Conservation (phyloP, 2,888 invertebrate species). For the Chaetogeoica ovagalla region DNA sequence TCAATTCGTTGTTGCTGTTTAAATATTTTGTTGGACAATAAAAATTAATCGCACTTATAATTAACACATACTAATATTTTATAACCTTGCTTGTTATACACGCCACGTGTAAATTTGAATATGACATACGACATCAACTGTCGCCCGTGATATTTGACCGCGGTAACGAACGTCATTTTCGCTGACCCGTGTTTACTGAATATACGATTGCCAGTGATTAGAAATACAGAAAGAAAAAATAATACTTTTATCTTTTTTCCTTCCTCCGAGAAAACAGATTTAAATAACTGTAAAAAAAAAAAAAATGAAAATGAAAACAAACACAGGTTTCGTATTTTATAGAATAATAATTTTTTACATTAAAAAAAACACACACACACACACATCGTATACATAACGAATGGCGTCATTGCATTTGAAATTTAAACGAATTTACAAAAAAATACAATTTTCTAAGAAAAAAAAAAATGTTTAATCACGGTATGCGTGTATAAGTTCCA, state of each 20-base stretch:
- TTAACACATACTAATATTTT: neutral
- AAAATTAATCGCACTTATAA: neutral
- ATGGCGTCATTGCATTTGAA: too few species aligned
- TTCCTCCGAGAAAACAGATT: neutral
- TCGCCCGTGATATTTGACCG: too few species aligned
- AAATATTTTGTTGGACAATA: neutral
- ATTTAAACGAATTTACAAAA: too few species aligned
- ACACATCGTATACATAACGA: too few species aligned
- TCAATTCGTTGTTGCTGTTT: neutral
- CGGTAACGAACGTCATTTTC: neutral
- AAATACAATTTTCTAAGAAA: too few species aligned
- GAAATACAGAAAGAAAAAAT: neutral
- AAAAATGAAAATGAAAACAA: too few species aligned
- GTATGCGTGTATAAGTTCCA: too few species aligned
- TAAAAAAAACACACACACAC: too few species aligned
- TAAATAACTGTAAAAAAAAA: too few species aligned
- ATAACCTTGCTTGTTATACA: neutral
- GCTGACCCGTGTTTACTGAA: neutral
- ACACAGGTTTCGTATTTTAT: too few species aligned
- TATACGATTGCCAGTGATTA: slow-evolving; percentile 29
- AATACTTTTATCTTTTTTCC: neutral
- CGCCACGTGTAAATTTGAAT: neutral
- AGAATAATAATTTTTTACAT: too few species aligned
- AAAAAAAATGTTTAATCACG: too few species aligned
- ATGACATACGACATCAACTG: neutral